Evolutionary conservation across 2,797 vertebrate genomes (phyloP).

Genomic region (Sciurus vulgaris): DNA sequence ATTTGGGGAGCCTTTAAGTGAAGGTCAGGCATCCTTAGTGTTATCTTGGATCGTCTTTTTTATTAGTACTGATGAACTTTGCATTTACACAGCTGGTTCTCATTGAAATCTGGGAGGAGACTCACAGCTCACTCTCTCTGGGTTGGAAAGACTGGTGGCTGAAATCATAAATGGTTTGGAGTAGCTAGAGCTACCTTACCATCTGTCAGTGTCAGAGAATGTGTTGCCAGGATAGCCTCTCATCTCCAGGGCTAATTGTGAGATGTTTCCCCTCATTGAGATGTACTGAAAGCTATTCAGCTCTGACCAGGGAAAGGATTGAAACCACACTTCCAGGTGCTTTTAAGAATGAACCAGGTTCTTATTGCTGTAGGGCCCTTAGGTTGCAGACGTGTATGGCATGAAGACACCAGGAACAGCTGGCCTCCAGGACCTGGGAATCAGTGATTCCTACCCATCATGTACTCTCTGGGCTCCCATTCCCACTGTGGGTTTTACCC

Average conservation of each 20-base stretch:
- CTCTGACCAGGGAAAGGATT: background rate
- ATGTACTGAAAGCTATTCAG: background rate
- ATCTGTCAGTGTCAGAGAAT: background rate
- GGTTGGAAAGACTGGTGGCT: background rate
- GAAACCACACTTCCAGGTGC: background rate
- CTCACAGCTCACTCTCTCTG: background rate
- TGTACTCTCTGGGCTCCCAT: background rate
- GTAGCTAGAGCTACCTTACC: background rate
- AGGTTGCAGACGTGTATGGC: background rate
- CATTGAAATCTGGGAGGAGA: background rate
- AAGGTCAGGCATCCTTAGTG: background rate
- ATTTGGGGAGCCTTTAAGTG: conserved; percentile 19
- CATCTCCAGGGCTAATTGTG: background rate
- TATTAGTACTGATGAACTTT: background rate
- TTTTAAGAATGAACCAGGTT: background rate
- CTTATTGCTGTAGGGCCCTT: background rate
- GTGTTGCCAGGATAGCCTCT: background rate
- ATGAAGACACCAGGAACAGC: background rate
- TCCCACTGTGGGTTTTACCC: background rate
- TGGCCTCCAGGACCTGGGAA: background rate
- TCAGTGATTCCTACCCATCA: background rate
- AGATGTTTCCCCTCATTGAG: background rate
- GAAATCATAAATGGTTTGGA: background rate
- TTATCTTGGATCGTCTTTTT: background rate
- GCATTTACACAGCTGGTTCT: background rate